Evolutionary conservation across 2,113 vertebrate species (phyloP).

Genomic region (Caranx melampygus): DNA sequence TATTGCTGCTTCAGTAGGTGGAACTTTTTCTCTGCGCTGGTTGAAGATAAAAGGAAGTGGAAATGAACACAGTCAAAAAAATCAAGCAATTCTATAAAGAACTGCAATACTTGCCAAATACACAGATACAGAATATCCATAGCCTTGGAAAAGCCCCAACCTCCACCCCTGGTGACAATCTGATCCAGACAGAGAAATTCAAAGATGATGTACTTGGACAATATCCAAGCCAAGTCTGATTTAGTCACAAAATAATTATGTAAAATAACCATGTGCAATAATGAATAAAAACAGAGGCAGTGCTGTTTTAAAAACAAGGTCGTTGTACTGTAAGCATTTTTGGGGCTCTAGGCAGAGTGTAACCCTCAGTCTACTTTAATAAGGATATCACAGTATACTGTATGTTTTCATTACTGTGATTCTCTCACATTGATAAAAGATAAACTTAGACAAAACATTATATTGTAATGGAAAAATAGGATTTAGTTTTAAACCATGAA

Average conservation of each 20-base stretch:
- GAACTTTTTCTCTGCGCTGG: not conserved
- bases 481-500: no score
- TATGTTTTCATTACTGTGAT: no score
- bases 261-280: not conserved
- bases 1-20: not conserved
- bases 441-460: no score
- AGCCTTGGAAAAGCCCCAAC: not conserved
- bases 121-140: not conserved
- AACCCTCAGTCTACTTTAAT: conserved; percentile 22
- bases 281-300: not conserved
- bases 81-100: not conserved
- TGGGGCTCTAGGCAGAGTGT: not conserved
- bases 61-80: not conserved
- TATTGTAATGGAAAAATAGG: no score
- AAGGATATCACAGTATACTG: no score
- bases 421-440: no score
- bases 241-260: not conserved
- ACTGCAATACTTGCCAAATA: conserved; percentile 22
- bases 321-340: not conserved
- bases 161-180: not conserved
- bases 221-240: conserved; percentile 4
- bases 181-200: not conserved
- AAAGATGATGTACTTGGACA: not conserved
- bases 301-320: not conserved
- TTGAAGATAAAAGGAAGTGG: not conserved